These are phyloP conservation scores for Ceyx erithaca DNA, from an alignment of 2,797 vertebrate genomes.

Conservation along the genomic window DNA sequence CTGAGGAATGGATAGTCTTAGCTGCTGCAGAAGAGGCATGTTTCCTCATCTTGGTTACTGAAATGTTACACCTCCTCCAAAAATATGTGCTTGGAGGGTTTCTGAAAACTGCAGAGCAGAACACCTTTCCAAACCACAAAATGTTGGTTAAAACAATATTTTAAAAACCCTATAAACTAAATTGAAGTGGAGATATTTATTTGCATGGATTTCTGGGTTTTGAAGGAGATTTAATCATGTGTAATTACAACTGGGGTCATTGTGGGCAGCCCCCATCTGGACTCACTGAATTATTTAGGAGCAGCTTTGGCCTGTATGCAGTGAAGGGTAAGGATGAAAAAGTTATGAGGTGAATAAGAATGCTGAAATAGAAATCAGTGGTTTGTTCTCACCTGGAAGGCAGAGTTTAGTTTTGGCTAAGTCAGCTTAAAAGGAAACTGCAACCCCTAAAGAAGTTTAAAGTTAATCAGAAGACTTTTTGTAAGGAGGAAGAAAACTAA, in stretches of 20 bases:
- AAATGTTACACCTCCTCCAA: background rate
- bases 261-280: background rate
- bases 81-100: background rate
- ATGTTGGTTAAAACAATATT: constrained; percentile 9
- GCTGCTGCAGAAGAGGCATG: background rate
- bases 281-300: background rate
- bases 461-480: background rate
- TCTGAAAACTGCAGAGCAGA: background rate
- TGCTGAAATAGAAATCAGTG: background rate
- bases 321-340: background rate
- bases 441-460: background rate
- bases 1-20: background rate
- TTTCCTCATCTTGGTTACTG: background rate
- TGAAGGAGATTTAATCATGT: background rate
- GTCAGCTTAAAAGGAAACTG: background rate
- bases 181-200: background rate
- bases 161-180: background rate
- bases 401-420: constrained; percentile 3
- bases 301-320: background rate
- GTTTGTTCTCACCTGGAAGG: constrained; percentile 2
- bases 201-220: background rate
- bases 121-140: constrained; percentile 32
- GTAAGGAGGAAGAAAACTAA: background rate
- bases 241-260: background rate
- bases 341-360: background rate